phyloP scores from a whole-genome alignment of 2,888 invertebrate species.

The Scaptomyza polygonia region DNA sequence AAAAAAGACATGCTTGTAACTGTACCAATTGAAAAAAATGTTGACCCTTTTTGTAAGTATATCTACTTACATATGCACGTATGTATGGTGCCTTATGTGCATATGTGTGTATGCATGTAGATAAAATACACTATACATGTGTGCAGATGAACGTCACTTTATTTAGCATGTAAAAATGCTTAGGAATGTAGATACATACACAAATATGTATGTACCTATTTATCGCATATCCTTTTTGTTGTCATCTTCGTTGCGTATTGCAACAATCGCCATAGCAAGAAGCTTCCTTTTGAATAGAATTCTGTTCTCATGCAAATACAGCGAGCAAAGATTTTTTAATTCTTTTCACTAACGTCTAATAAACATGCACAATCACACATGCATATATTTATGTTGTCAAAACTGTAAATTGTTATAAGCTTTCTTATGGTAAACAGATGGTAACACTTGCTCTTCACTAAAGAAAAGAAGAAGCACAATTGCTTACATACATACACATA shows the following conservation, averaged over 20 bases:
- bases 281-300: too few species aligned
- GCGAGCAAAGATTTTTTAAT: background rate
- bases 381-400: background rate
- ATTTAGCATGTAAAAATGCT: too few species aligned
- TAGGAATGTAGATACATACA: too few species aligned
- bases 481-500: too few species aligned
- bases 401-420: background rate
- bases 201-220: background rate
- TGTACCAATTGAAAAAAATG: too few species aligned
- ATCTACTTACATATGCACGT: too few species aligned
- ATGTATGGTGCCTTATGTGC: too few species aligned
- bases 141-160: too few species aligned
- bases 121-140: too few species aligned
- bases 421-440: background rate
- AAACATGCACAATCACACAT: background rate
- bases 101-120: too few species aligned
- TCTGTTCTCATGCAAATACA: background rate
- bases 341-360: background rate
- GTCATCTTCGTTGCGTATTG: background rate
- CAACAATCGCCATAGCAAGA: background rate
- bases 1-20: too few species aligned
- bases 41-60: too few species aligned
- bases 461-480: background rate
- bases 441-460: background rate
- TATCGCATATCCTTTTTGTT: background rate